Evolutionary conservation across 2,888 invertebrate genomes (phyloP).

Genomic region (Hydriomena furcata): DNA sequence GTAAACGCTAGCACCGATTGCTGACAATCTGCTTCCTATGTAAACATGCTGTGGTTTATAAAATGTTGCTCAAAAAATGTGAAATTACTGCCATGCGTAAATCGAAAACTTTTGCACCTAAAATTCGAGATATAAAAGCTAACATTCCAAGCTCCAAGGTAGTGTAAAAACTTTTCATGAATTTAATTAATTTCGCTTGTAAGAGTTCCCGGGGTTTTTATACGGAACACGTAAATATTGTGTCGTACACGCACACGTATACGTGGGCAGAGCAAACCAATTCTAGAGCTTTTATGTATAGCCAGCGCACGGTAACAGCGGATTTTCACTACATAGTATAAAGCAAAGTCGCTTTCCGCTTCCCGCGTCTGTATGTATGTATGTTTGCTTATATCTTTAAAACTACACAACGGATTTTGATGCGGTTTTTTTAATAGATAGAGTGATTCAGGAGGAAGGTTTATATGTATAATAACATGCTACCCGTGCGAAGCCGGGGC

Average conservation of each 20-base stretch:
- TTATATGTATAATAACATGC: too few species aligned
- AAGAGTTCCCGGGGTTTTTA: slow-evolving; percentile 42
- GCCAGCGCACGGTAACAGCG: too few species aligned
- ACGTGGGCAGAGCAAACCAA: slow-evolving; percentile 6
- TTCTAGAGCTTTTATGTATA: background rate
- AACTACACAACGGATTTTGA: too few species aligned
- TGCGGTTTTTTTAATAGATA: too few species aligned
- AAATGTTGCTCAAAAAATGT: slow-evolving; percentile 29
- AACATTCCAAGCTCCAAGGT: slow-evolving; percentile 42
- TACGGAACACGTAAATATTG: slow-evolving; percentile 39
- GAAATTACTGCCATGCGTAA: slow-evolving; percentile 39
- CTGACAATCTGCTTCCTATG: background rate
- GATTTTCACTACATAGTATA: too few species aligned
- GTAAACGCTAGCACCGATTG: background rate
- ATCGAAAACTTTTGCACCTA: slow-evolving; percentile 42
- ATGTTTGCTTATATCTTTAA: too few species aligned
- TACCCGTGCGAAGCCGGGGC: too few species aligned
- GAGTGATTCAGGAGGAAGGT: too few species aligned
- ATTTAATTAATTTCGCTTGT: slow-evolving; percentile 50
- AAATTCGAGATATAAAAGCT: slow-evolving; percentile 40
- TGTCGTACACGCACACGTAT: slow-evolving; percentile 17
- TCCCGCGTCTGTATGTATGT: too few species aligned
- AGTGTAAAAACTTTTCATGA: slow-evolving; percentile 48
- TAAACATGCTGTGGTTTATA: slow-evolving; percentile 30
- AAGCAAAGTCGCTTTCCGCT: too few species aligned